Conservation (phyloP, 2,797 vertebrate genomes). For the Manis javanica region DNA sequence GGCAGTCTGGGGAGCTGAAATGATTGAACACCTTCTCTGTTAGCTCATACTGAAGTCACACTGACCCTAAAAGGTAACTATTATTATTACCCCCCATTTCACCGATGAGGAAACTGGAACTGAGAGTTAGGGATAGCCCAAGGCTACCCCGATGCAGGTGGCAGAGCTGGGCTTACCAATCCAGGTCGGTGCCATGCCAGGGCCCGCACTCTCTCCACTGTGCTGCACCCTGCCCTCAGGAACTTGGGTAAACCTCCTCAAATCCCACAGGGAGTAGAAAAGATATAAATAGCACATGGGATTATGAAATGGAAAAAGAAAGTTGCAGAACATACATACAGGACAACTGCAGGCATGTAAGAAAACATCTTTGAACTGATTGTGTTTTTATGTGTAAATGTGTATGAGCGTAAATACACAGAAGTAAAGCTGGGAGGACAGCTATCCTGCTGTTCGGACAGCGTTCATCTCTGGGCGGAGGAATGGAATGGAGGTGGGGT, state of each 20-base stretch:
- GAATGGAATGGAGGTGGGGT: not conserved
- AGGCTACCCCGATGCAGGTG: not conserved
- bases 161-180: not conserved
- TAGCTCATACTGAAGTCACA: not conserved
- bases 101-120: not conserved
- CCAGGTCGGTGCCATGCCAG: not conserved
- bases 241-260: not conserved
- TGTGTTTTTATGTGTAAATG: accelerated
- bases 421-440: not conserved
- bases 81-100: not conserved
- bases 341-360: not conserved
- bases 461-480: not conserved
- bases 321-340: not conserved
- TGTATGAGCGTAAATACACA: not conserved
- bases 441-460: not conserved
- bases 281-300: not conserved
- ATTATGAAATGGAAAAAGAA: not conserved
- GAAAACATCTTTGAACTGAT: not conserved
- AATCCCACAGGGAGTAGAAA: not conserved
- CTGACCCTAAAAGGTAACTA: not conserved
- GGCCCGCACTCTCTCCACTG: accelerated
- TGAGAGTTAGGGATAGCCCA: not conserved
- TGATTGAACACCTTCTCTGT: not conserved
- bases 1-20: not conserved
- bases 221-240: not conserved